Evolutionary conservation across 2,888 invertebrate genomes (phyloP).

Genomic region (Lydus trimaculatus): DNA sequence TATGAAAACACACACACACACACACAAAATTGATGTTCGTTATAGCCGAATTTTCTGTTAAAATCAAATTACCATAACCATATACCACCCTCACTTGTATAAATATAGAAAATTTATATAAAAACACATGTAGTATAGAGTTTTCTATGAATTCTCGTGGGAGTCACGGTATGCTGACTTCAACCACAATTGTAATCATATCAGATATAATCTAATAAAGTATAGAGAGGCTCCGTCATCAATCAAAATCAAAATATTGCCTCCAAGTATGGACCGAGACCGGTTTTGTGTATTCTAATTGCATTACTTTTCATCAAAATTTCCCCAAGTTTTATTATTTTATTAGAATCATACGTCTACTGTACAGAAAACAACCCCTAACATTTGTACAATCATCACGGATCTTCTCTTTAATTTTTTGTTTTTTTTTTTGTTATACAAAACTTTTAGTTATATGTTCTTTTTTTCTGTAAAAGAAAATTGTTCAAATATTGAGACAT

Average conservation of each 20-base stretch:
- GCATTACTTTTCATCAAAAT: slow-evolving; percentile 16
- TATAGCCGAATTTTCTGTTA: background rate
- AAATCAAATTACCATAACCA: background rate
- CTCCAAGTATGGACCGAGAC: slow-evolving; percentile 18
- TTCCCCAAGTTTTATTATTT: slow-evolving; percentile 10
- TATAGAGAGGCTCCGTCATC: slow-evolving; percentile 19
- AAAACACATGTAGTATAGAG: background rate
- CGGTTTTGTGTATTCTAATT: slow-evolving; percentile 26
- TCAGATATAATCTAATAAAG: slow-evolving; percentile 28
- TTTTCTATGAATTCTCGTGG: slow-evolving; percentile 14
- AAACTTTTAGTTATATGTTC: background rate
- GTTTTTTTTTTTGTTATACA: background rate
- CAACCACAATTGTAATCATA: slow-evolving; percentile 30
- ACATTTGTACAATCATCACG: background rate
- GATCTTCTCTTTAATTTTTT: background rate
- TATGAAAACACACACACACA: background rate
- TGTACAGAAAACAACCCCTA: background rate
- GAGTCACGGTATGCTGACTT: slow-evolving; percentile 25
- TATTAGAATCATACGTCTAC: background rate
- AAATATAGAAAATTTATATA: background rate
- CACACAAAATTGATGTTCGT: background rate
- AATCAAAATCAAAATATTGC: slow-evolving; percentile 29
- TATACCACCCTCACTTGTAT: background rate
- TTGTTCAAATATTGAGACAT: background rate
- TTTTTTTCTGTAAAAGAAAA: slow-evolving; percentile 17